Percentiles rank a stretch among this genome's conserved stretches.
These are phyloP conservation scores for Orchestia grillus DNA, from an alignment of 1,140 invertebrate species.

Conservation along the genomic window DNA sequence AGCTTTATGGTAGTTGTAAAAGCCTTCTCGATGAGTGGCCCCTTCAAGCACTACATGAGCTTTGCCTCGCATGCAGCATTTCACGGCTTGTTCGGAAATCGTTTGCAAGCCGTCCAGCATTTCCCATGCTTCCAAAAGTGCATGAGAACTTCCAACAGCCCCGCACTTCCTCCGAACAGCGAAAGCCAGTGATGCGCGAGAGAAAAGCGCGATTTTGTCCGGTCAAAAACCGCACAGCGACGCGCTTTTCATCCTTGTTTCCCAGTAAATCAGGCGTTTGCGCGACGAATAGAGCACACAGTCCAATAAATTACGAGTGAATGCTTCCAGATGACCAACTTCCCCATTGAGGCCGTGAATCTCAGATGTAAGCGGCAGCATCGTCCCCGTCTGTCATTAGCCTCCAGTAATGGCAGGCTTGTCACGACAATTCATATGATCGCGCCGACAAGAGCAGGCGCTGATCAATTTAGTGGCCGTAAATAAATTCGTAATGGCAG, in stretches of 20 bases:
- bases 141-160: constrained; percentile 5
- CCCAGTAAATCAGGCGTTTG: neutral
- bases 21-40: no score
- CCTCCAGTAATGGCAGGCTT: neutral
- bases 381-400: neutral
- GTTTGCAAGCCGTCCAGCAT: neutral
- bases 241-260: neutral
- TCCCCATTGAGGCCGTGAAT: neutral
- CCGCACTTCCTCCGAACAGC: neutral
- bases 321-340: constrained; percentile 42
- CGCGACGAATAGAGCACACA: constrained; percentile 35
- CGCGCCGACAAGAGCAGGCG: neutral
- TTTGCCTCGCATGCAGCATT: neutral
- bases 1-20: no score
- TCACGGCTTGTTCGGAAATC: neutral
- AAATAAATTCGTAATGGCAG: neutral
- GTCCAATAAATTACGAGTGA: constrained; percentile 6
- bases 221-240: neutral
- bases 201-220: neutral
- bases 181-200: constrained; percentile 4
- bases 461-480: neutral
- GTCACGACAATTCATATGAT: neutral
- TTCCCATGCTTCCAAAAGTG: neutral
- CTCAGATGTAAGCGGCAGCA: neutral
- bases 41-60: no score